Evolutionary conservation across 2,113 vertebrate species (phyloP).

Genomic region (Hepsetus odoe): DNA sequence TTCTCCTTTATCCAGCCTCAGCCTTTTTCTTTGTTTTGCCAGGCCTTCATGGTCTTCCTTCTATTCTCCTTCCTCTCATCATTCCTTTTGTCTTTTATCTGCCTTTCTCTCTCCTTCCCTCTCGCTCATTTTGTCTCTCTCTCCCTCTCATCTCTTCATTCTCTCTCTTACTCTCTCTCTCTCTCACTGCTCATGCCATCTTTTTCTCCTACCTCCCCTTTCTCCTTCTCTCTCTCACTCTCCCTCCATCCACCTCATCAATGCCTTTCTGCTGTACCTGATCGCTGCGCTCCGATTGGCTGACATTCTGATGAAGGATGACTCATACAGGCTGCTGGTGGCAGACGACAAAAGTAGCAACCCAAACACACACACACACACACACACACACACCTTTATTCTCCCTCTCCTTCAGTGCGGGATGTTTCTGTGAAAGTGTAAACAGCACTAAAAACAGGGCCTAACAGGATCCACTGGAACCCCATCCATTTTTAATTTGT

Average conservation of each 20-base stretch:
- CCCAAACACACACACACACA: neutral
- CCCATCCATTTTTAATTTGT: neutral
- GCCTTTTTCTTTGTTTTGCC: too few relatives aligned
- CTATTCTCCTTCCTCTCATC: too few relatives aligned
- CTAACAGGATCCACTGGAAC: neutral
- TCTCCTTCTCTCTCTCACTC: neutral
- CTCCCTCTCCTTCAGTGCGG: neutral
- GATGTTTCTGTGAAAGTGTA: neutral
- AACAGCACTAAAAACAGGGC: neutral
- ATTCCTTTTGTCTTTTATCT: too few relatives aligned
- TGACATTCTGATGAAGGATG: conserved; percentile 6
- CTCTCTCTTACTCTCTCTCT: neutral
- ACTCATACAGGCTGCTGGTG: conserved; percentile 2
- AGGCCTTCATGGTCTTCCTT: too few relatives aligned
- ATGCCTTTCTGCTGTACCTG: neutral
- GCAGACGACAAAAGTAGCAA: neutral
- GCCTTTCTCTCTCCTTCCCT: neutral
- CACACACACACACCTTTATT: neutral
- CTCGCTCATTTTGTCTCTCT: neutral
- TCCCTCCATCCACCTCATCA: neutral
- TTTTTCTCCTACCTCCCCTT: too few relatives aligned
- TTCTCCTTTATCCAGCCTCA: too few relatives aligned
- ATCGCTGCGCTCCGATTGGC: neutral
- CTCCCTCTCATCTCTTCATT: neutral
- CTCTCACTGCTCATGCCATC: too few relatives aligned